Evolutionary conservation across 2,888 invertebrate genomes (phyloP), one percentile per base, ranked within the genome.

Genomic region (Halictus quadricinctus): DNA sequence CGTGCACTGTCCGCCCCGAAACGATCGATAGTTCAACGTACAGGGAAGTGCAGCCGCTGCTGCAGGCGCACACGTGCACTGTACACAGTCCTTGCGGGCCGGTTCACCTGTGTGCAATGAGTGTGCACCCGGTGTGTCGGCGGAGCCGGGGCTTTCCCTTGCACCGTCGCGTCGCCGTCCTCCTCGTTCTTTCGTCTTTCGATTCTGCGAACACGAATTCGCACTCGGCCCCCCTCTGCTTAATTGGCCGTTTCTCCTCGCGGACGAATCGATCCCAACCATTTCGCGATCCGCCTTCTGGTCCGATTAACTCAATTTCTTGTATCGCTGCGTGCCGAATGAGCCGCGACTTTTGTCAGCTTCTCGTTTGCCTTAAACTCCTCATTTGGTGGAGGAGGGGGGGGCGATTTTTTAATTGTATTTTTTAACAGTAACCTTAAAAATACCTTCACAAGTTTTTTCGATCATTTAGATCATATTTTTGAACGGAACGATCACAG

Each of bases 11-110:
- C 87, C 89, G 88, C 82, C 83, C 75, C 73, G 79, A 80, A 73
- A 77, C 80, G 92, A 93, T 94, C 94, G 93, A 94, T 94, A 94
- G 94, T 94, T 93, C 93, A 93, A 94, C 93, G 93, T 93, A 93
- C 93, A 93, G 90, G 88, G 91, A 91, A 93, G 92, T 90, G 90
- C 90, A 90, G 91, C 88, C 75, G 85, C 89, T 70, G 88, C 79
- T 83, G 79, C 81, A 75, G 60, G 54, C 72, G 73, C 87, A 81
- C 87, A 80, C 84, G 86, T 84, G 83, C 84, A 85, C 36, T 81
- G 86, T 85, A 83, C 84, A 85, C 84, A 85, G 48, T 82, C 79
- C 87, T 86, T 72, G 76, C 83, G 64, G 64, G 69, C 60, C 29
- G 70, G 54, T 70, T 70, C 86, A 84, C 77, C 75, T 78, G 70